These are phyloP conservation scores for Cephus runcator DNA, from an alignment of 2,888 invertebrate species.

Conservation along the genomic window DNA sequence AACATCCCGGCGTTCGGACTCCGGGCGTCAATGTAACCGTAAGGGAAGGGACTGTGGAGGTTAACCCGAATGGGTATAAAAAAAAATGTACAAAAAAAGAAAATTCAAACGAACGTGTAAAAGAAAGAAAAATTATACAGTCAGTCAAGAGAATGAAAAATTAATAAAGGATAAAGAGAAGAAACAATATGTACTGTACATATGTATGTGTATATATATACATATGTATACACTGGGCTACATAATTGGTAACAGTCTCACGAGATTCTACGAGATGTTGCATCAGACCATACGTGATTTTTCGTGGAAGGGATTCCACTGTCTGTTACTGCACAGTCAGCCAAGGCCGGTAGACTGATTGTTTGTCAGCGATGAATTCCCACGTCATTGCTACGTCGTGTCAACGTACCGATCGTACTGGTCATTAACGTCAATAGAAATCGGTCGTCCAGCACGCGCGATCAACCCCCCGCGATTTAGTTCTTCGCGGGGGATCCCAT, in stretches of 20 bases:
- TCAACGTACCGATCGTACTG: neutral
- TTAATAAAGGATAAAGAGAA: neutral
- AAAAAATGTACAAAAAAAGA: neutral
- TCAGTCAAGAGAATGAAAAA: neutral
- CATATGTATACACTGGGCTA: neutral
- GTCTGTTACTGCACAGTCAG: neutral
- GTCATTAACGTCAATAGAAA: neutral
- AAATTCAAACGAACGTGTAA: neutral
- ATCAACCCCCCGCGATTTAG: neutral
- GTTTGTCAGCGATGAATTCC: neutral
- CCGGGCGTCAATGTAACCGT: neutral
- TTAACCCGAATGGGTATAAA: neutral
- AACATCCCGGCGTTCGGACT: conserved; percentile 17
- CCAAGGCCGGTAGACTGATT: neutral
- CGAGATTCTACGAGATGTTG: conserved; percentile 19
- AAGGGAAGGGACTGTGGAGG: neutral
- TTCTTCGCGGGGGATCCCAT: neutral
- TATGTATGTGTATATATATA: neutral
- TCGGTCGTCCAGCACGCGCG: neutral
- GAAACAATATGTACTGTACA: neutral
- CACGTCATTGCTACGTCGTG: neutral
- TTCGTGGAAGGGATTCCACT: conserved; percentile 6
- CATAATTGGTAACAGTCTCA: conserved; percentile 2
- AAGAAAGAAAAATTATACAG: neutral
- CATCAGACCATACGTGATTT: conserved; percentile 11